A percentile compares a stretch with the other conserved stretches of the same genome.
Conservation (phyloP, 1,140 invertebrate genomes). For the Sitobion miscanthi region DNA sequence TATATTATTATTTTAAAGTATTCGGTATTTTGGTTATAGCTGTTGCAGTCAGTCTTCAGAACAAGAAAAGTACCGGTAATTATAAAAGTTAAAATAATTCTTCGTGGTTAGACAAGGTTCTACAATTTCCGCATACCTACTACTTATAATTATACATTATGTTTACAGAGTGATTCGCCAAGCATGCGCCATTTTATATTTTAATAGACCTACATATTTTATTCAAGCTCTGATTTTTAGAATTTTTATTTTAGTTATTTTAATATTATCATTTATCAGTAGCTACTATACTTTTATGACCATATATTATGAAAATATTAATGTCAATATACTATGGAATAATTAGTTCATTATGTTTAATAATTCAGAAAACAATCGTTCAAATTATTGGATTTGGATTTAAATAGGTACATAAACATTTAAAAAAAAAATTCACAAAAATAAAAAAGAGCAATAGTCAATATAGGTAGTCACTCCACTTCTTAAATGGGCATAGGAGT, state of each 20-base stretch:
- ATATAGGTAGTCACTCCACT: no score
- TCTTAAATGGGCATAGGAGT: no score
- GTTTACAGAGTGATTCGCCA: neutral
- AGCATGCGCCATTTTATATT: neutral
- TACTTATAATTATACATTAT: neutral
- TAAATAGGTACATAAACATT: neutral
- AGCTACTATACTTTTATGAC: neutral
- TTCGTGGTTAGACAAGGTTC: neutral
- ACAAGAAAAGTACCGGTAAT: neutral
- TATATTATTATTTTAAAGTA: no score
- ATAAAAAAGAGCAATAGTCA: neutral
- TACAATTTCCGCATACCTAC: neutral
- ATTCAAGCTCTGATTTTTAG: neutral
- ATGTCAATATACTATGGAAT: neutral
- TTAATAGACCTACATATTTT: neutral
- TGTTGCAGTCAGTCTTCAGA: neutral
- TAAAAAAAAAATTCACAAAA: neutral
- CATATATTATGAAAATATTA: neutral
- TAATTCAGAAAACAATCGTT: neutral
- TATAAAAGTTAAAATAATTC: neutral
- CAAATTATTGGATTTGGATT: neutral
- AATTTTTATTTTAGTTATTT: neutral
- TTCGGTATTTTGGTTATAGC: neutral
- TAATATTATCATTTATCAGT: no score
- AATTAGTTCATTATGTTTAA: neutral